Percentiles rank a stretch among this genome's conserved stretches.
Evolutionary conservation across 2,888 invertebrate species (phyloP).

Genomic region (Platypus cylindrus): DNA sequence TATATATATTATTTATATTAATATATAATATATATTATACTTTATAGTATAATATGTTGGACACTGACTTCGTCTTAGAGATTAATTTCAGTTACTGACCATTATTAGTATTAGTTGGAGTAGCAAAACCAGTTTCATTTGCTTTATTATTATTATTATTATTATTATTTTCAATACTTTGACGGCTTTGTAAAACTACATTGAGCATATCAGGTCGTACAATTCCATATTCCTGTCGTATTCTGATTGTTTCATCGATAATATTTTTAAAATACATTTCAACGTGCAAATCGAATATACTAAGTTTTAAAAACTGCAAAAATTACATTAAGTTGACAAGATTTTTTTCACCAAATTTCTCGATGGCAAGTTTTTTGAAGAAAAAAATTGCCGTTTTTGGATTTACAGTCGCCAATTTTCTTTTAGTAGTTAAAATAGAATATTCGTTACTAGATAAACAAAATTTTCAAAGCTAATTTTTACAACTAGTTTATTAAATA

Average conservation of each 20-base stretch:
- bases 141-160: conserved; percentile 21
- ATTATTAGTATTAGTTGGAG: too few species aligned
- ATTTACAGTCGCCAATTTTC: neutral
- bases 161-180: conserved; percentile 22
- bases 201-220: conserved; percentile 37
- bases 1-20: neutral
- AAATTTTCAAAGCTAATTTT: too few species aligned
- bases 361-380: too few species aligned
- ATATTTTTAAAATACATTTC: conserved; percentile 18
- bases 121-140: conserved; percentile 25
- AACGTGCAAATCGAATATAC: conserved; percentile 14
- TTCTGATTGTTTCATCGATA: conserved; percentile 18
- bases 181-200: conserved; percentile 40
- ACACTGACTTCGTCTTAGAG: neutral
- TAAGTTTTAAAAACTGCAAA: conserved; percentile 11
- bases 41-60: neutral
- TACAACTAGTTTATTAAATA: too few species aligned
- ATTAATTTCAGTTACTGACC: too few species aligned
- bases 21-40: neutral
- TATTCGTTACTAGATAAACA: too few species aligned
- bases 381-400: too few species aligned
- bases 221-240: conserved; percentile 18
- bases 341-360: too few species aligned
- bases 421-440: too few species aligned
- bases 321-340: neutral